Evolutionary conservation across 2,888 invertebrate species (phyloP).

Genomic region (Heliconius ismenius): DNA sequence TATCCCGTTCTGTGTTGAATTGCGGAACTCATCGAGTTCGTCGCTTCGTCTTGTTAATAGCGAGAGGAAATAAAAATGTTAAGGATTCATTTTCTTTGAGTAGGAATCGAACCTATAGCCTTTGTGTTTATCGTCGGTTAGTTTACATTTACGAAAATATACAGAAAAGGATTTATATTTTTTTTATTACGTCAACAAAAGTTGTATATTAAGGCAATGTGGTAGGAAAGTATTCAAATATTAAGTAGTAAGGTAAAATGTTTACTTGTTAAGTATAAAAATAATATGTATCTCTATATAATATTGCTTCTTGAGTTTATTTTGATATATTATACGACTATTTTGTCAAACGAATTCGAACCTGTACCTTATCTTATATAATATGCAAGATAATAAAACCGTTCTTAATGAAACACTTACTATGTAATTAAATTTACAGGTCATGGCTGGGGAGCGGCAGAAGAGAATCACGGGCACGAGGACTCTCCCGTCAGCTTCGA

Average conservation of each 20-base stretch:
- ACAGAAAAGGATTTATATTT: not conserved
- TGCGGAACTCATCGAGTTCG: no score
- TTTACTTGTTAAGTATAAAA: not conserved
- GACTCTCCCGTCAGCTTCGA: constrained; percentile 73
- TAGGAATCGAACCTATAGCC: not conserved
- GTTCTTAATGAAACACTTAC: not conserved
- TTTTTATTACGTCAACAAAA: not conserved
- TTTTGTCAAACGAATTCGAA: not conserved
- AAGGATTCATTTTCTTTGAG: not conserved
- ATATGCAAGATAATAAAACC: not conserved
- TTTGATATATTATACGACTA: no score
- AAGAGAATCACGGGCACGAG: constrained; percentile 66
- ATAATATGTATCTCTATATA: not conserved
- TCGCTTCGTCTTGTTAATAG: not conserved
- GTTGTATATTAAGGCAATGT: not conserved
- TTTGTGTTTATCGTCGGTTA: not conserved
- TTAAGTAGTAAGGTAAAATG: no score
- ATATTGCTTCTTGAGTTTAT: not conserved
- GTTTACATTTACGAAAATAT: no score
- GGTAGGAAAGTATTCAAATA: not conserved
- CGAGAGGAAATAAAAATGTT: not conserved
- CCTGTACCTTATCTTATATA: not conserved
- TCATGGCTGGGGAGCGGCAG: constrained; percentile 73
- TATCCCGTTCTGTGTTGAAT: no score
- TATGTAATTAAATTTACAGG: constrained; percentile 52